These are phyloP conservation scores for Tridacna gigas DNA, from an alignment of 2,888 invertebrate genomes.

Conservation along the genomic window DNA sequence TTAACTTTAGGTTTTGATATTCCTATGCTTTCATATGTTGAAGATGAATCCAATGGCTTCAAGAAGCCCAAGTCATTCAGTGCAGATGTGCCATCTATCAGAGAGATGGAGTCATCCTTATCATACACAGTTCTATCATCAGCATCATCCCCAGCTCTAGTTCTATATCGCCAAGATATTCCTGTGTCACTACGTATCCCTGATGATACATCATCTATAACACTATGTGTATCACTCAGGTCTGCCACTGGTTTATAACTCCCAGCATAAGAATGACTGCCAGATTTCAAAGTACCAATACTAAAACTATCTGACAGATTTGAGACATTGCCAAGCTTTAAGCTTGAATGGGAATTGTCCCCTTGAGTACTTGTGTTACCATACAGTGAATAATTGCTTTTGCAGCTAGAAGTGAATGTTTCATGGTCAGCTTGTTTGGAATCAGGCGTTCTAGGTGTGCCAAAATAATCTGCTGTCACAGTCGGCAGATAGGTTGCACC, in stretches of 20 bases:
- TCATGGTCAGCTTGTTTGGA: neutral
- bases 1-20: neutral
- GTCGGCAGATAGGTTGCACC: conserved; percentile 17
- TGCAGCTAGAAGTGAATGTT: neutral
- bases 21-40: conserved; percentile 1
- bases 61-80: neutral
- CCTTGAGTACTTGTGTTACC: neutral
- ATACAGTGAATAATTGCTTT: neutral
- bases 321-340: neutral
- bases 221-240: conserved; percentile 8
- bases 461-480: conserved; percentile 17
- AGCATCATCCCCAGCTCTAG: neutral
- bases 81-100: neutral
- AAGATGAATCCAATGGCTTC: conserved; percentile 12
- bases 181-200: conserved; percentile 2
- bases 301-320: conserved; percentile 19
- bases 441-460: neutral
- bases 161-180: neutral
- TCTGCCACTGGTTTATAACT: conserved; percentile 8
- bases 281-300: conserved; percentile 18
- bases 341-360: neutral
- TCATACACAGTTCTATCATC: neutral
- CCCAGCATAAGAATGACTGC: conserved; percentile 15
- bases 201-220: conserved; percentile 23
- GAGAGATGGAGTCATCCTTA: neutral